Conservation (phyloP, 2,888 invertebrate species). For the Monochamus alternatus region DNA sequence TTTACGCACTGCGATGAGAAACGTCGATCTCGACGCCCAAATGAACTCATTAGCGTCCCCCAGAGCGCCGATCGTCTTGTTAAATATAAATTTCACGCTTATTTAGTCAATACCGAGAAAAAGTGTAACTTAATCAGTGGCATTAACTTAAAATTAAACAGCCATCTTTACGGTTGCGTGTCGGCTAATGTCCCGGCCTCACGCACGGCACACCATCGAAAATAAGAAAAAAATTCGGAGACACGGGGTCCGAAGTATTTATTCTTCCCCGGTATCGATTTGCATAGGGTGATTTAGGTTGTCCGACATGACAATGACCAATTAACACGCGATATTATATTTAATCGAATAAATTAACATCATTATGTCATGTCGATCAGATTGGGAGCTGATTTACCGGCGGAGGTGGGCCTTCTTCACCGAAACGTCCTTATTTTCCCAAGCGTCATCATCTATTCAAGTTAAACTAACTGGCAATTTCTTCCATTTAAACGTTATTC, state of each 20-base stretch:
- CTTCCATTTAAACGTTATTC: too few relatives aligned
- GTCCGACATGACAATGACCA: conserved; percentile 63
- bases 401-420: background rate
- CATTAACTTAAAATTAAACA: conserved; percentile 64
- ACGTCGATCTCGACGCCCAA: conserved; percentile 29
- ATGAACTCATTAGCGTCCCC: conserved; percentile 49
- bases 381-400: conserved; percentile 23
- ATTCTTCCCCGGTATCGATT: conserved; percentile 61
- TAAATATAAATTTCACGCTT: conserved; percentile 55
- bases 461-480: too few relatives aligned
- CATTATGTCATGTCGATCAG: conserved; percentile 44
- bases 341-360: conserved; percentile 46
- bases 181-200: conserved; percentile 60
- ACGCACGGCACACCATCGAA: conserved; percentile 56
- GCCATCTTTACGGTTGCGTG: conserved; percentile 63
- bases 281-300: conserved; percentile 64
- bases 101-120: conserved; percentile 56
- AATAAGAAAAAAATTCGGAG: conserved; percentile 39
- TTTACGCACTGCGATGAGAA: background rate
- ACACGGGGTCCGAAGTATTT: conserved; percentile 59
- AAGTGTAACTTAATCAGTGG: conserved; percentile 65
- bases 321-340: conserved; percentile 62
- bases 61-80: conserved; percentile 54
- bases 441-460: too few relatives aligned
- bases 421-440: background rate